Evolutionary conservation across 2,797 vertebrate species (phyloP), one percentile per base, ranked within the genome.

Genomic region (Lacerta agilis): DNA sequence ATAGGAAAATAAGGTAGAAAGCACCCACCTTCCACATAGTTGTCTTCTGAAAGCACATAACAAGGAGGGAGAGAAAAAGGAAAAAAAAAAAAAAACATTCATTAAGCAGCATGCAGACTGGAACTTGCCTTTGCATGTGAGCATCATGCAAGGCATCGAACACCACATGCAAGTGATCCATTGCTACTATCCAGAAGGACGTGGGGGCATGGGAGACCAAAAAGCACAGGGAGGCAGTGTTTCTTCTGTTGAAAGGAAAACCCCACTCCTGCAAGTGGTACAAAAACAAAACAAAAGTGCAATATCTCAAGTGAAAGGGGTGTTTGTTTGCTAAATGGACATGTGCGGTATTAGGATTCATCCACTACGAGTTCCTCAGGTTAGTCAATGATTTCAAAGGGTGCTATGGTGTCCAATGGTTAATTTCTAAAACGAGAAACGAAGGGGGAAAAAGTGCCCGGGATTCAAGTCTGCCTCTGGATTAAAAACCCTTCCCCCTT

Each of bases 61-160:
- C 97, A 98, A 97, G 98, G 97, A 98, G 97, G 98, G 98, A 98
- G 97, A 99, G 97, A 99, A 98, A 99, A 98, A 98, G 98, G 83
- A 25, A 27, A 64, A 88, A 97, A 86, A 73, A 97, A 41, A 1
- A 41, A 97, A 99, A 97, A 99, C 98, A 99, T 98, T 98, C 97
- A 98, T 98, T 99, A 99, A 99, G 98, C 98, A 97, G 98, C 99
- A 99, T 99, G 99, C 99, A 99, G 98, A 98, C 98, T 97, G 96
- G 97, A 97, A 98, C 97, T 96, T 97, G 98, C 98, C 98, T 87
- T 97, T 98, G 99, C 98, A 99, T 99, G 98, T 98, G 94, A 97
- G 97, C 93, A 95, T 97, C 98, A 99, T 99, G 98, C 98, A 99
- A 98, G 98, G 98, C 98, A 97, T 96, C 96, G 97, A 98, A 99